Percentiles rank a stretch among this genome's conserved stretches.
Conservation (phyloP, 2,797 vertebrate genomes). For the Xenopus petersii region DNA sequence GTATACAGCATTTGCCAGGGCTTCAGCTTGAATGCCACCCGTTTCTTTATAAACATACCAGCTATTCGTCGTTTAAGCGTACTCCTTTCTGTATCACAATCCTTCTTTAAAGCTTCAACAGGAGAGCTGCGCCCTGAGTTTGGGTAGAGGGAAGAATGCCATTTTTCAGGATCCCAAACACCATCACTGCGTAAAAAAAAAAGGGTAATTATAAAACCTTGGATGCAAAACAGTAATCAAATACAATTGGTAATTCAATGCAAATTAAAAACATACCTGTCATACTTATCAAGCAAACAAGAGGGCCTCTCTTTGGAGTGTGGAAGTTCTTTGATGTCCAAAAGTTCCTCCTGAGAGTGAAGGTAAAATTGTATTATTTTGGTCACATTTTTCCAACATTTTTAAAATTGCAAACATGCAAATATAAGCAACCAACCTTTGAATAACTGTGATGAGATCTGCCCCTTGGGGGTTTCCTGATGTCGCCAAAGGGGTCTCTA, state of each 20-base stretch:
- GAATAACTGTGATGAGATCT: conserved; percentile 49
- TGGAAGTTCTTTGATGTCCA: conserved; percentile 92
- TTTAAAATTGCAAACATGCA: too few species aligned
- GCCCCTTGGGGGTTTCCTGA: conserved; percentile 44
- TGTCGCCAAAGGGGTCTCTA: conserved; percentile 12
- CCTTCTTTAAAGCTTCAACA: conserved; percentile 87
- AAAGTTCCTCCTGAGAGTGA: conserved; percentile 80
- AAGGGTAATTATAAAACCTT: neutral
- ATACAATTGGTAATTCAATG: neutral
- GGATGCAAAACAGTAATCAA: neutral
- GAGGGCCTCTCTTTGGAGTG: conserved; percentile 90
- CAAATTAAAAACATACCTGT: conserved; percentile 76
- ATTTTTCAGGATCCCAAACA: conserved; percentile 98
- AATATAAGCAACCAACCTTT: conserved; percentile 7
- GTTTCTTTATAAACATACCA: conserved; percentile 65
- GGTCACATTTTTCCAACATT: too few species aligned
- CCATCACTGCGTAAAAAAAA: conserved; percentile 75
- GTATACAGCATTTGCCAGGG: too few species aligned
- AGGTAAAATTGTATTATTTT: too few species aligned
- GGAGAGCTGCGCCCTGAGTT: conserved; percentile 85
- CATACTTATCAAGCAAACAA: conserved; percentile 92
- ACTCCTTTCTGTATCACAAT: conserved; percentile 80
- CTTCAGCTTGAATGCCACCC: too few species aligned
- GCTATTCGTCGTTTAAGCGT: conserved; percentile 86
- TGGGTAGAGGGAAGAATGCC: conserved; percentile 94